Evolutionary conservation across 1,140 invertebrate genomes (phyloP), one percentile per base, ranked within the genome.

Genomic region (Aphidius gifuensis): DNA sequence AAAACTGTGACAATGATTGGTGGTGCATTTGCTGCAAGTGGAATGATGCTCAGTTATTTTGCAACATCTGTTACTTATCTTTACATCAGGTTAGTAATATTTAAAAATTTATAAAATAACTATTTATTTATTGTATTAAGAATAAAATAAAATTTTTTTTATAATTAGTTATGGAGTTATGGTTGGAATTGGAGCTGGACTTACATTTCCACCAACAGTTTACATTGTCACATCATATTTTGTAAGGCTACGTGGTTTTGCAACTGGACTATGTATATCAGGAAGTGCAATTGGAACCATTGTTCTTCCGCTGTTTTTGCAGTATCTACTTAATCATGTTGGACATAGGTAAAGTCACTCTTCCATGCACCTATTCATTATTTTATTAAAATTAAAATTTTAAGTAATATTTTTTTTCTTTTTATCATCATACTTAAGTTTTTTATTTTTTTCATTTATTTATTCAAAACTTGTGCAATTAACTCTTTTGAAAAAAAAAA

Each of bases 211-310:
- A 7, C 91, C 92, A n/a, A 93, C 91, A 0, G 89, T 94, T 11
- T 92, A 93, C 71, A 92, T 94, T 65, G 91, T 93, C 42, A 92
- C 90, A 4, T 87, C 89, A 48, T 95, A 94, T 73, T 95, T 94
- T 74, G 86, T 90, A 5, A 85, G 85, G 58, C 79, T 87, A n/a
- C 82, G 92, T 49, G 92, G 91, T 5, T 77, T 94, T 9, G 92
- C 92, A 9, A 94, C 92, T 76, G 92, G 92, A 0, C 82, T 95
- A 6, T 93, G 91, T 69, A 92, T 93, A 73, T 93, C 92, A 1
- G 92, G 92, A 5, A 93, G 90, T 67, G 90, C 91, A 1, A 84
- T 94, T 44, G 92, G 92, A 9, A 88, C 85, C 48, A 86, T 93
- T 49, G 85, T 94, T n/a, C 73, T 94, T 48, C 90, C 91, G 5